These are phyloP conservation scores for Telmatherina bonti DNA, from an alignment of 2,797 vertebrate species.

Conservation along the genomic window DNA sequence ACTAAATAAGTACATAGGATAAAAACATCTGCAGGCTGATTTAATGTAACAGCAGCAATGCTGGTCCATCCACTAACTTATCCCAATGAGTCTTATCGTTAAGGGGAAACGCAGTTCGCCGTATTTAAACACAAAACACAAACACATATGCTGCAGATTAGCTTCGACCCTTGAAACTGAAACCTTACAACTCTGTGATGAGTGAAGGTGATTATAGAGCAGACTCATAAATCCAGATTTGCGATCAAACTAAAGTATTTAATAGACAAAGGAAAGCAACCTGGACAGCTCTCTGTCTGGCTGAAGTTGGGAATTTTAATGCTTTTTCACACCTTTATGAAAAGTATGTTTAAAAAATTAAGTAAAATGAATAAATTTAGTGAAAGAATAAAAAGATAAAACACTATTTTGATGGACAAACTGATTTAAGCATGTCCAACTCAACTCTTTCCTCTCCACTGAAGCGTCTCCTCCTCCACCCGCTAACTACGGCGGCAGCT, in stretches of 20 bases:
- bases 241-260: slow-evolving; percentile 43
- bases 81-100: slow-evolving; percentile 3
- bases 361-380: not conserved
- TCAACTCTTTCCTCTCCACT: not conserved
- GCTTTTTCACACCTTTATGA: slow-evolving; percentile 5
- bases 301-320: slow-evolving; percentile 1
- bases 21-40: not conserved
- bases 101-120: slow-evolving; percentile 8
- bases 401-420: not conserved
- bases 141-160: slow-evolving; percentile 15
- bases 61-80: not conserved
- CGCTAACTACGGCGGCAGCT: slow-evolving; percentile 52
- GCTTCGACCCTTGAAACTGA: slow-evolving; percentile 27
- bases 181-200: slow-evolving; percentile 13
- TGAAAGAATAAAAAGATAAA: not conserved
- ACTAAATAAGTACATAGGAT: not conserved
- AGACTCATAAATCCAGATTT: slow-evolving; percentile 38
- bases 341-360: no score
- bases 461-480: slow-evolving; percentile 27
- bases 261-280: slow-evolving; percentile 33
- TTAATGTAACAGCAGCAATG: not conserved
- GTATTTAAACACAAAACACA: slow-evolving; percentile 15
- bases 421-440: not conserved
- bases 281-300: slow-evolving; percentile 9
- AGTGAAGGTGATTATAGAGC: slow-evolving; percentile 25